Evolutionary conservation across 2,797 vertebrate genomes (phyloP), one percentile per base, ranked within the genome.

Genomic region (Knipowitschia caucasica): DNA sequence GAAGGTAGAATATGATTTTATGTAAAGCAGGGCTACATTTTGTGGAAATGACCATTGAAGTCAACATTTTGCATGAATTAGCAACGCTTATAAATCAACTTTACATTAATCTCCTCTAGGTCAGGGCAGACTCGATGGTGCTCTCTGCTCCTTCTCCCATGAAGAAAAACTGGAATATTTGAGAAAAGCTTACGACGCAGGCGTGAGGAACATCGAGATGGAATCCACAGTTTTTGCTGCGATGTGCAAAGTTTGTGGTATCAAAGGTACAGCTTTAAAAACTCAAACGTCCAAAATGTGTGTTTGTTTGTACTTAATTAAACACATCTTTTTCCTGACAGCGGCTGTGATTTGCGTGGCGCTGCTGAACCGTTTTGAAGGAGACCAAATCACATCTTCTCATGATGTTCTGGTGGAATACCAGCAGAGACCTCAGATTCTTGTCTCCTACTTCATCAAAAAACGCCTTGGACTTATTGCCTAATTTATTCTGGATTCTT

Each of bases 131-230:
- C 84, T 94, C 23, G 93, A 95, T 0, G 88, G 94, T n/a, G 93
- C 92, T 0, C 49, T 95, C 25, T 94, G 93, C 67, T 94, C 91
- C 4, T 95, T 95, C 80, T 95, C 94, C 43, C 88, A 68, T 5
- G 92, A 92, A 67, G 92, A 93, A 23, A 95, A 95, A 59, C 58
- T 92, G 38, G 89, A 93, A 45, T 95, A 93, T 68, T 83, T 96
- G 70, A 89, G 75, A 51, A 93, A 90, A 69, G 93, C 93, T 1
- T 79, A 93, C 0, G 81, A 87, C 0, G 88, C 91, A 0, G 87
- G 93, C 0, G 80, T 94, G 62, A 91, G 91, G 77, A 96, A 95
- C 64, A 95, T 91, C 0, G 94, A 96, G 77, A 96, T 93, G 92
- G 96, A 94, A 73, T 94, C 92, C 14, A 90, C 90, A 0, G 94